Conservation (phyloP, 2,888 invertebrate genomes). For the Acronicta leporina region DNA sequence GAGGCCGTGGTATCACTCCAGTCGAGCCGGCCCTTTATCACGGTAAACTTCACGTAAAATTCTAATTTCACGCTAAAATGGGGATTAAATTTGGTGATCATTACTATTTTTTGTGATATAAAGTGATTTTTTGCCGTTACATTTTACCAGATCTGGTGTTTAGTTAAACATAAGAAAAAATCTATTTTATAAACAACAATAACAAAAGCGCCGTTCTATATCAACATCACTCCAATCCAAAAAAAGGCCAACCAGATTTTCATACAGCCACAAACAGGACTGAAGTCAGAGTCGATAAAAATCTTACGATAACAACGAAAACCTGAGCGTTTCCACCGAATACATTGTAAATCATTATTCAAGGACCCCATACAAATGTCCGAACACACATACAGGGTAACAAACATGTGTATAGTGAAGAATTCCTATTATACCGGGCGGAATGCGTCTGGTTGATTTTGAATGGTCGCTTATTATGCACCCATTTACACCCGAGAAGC, state of each 20-base stretch:
- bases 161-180: too few species aligned
- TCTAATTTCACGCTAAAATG: too few species aligned
- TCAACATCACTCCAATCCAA: background rate
- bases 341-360: slow-evolving; percentile 87
- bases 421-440: slow-evolving; percentile 83
- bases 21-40: too few species aligned
- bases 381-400: slow-evolving; percentile 71
- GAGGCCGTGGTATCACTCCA: too few species aligned
- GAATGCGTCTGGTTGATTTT: slow-evolving; percentile 86
- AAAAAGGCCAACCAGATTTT: slow-evolving; percentile 41
- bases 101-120: too few species aligned
- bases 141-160: too few species aligned
- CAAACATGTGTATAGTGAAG: slow-evolving; percentile 84
- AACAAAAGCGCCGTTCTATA: too few species aligned
- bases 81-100: too few species aligned
- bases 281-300: slow-evolving; percentile 49
- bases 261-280: slow-evolving; percentile 40
- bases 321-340: slow-evolving; percentile 60
- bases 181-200: too few species aligned
- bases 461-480: slow-evolving; percentile 88
- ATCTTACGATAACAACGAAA: slow-evolving; percentile 57
- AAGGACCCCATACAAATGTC: slow-evolving; percentile 84
- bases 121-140: too few species aligned
- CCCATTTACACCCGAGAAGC: slow-evolving; percentile 85
- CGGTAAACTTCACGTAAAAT: too few species aligned